A percentile compares a stretch with the other conserved stretches of the same genome.
These are phyloP conservation scores for Plagiodera versicolora DNA, from an alignment of 2,888 invertebrate genomes.

Conservation along the genomic window DNA sequence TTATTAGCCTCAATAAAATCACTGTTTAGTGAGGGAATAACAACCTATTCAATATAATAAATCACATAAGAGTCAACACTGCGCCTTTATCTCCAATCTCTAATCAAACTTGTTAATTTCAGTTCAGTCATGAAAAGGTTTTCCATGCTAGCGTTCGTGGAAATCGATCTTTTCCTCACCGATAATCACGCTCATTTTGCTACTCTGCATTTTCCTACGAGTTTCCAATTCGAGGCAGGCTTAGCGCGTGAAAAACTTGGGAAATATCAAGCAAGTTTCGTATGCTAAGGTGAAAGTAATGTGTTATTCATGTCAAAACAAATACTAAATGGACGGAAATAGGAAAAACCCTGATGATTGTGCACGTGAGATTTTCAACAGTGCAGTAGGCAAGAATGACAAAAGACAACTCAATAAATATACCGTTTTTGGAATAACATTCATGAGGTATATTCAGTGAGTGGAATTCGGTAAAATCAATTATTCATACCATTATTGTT, in stretches of 20 bases:
- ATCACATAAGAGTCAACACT: slow-evolving; percentile 42
- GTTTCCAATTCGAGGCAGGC: neutral
- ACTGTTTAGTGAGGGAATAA: slow-evolving; percentile 3
- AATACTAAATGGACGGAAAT: slow-evolving; percentile 1
- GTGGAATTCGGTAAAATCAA: no score
- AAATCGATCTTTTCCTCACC: slow-evolving; percentile 33
- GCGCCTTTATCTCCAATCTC: slow-evolving; percentile 41
- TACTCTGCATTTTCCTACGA: slow-evolving; percentile 3
- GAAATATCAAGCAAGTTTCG: neutral
- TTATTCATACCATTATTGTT: no score
- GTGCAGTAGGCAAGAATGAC: neutral
- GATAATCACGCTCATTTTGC: slow-evolving; percentile 9
- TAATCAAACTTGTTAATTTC: slow-evolving; percentile 44
- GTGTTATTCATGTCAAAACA: slow-evolving; percentile 1
- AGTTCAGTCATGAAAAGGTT: slow-evolving; percentile 38
- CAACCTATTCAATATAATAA: slow-evolving; percentile 37
- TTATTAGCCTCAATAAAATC: neutral
- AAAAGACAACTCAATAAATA: no score
- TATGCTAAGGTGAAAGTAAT: neutral
- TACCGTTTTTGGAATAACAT: no score
- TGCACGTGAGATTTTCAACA: neutral
- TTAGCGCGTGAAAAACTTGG: slow-evolving; percentile 5
- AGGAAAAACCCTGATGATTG: neutral
- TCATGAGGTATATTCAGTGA: no score
- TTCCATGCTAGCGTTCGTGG: slow-evolving; percentile 34